Conservation (phyloP, 92 coral and sea anemone species). For the Heliopora coerulea region DNA sequence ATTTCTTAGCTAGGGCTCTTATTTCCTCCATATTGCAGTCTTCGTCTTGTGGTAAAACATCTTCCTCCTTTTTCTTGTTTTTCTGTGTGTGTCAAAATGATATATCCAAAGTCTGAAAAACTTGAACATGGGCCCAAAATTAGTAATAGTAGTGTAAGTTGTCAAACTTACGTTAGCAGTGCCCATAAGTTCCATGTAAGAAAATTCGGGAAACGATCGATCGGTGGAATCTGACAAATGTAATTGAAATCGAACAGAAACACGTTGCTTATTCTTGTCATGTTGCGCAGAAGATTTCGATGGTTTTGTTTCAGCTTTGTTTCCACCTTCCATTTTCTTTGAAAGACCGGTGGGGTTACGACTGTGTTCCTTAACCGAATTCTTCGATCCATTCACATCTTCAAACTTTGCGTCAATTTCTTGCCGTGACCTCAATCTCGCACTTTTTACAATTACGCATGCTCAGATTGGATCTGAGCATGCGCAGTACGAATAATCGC, state of each 20-base stretch:
- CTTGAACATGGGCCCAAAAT: background rate
- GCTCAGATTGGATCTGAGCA: slow-evolving; percentile 94
- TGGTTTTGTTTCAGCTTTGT: slow-evolving; percentile 65
- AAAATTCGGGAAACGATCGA: slow-evolving; percentile 92
- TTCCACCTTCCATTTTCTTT: slow-evolving; percentile 94
- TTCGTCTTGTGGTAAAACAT: slow-evolving; percentile 58
- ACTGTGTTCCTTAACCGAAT: slow-evolving; percentile 53
- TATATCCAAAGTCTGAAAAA: background rate
- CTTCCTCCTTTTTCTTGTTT: slow-evolving; percentile 64
- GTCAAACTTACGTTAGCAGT: slow-evolving; percentile 60
- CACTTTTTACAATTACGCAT: slow-evolving; percentile 90
- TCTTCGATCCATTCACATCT: slow-evolving; percentile 35
- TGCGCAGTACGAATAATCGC: slow-evolving; percentile 76
- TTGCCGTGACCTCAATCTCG: slow-evolving; percentile 81
- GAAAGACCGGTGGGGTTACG: slow-evolving; percentile 64
- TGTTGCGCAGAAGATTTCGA: slow-evolving; percentile 43
- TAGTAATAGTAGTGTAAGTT: background rate
- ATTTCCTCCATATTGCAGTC: slow-evolving; percentile 79
- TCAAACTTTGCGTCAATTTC: slow-evolving; percentile 81
- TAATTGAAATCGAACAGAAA: slow-evolving; percentile 79
- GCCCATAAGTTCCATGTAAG: slow-evolving; percentile 85
- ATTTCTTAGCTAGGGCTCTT: slow-evolving; percentile 85
- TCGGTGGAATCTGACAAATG: slow-evolving; percentile 85
- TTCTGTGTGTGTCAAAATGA: slow-evolving; percentile 40
- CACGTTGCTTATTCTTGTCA: slow-evolving; percentile 31